These are phyloP conservation scores for Synanceia verrucosa DNA, from an alignment of 2,797 vertebrate species.

Conservation along the genomic window DNA sequence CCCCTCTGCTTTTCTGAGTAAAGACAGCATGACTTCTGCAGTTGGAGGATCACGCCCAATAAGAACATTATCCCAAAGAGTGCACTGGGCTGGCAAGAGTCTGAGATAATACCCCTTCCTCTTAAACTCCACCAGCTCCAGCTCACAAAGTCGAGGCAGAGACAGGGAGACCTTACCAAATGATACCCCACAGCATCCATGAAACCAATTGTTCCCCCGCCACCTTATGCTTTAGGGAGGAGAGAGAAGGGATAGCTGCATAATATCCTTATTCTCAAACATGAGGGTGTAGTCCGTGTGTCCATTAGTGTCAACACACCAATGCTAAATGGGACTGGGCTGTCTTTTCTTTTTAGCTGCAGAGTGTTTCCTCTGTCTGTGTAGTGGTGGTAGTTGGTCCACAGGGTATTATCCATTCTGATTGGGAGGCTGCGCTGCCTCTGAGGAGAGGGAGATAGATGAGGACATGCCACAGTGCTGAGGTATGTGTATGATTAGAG, in stretches of 20 bases:
- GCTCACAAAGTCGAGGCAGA: slow-evolving; percentile 72
- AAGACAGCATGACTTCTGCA: slow-evolving; percentile 87
- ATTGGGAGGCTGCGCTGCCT: slow-evolving; percentile 75
- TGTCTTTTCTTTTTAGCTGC: slow-evolving; percentile 69
- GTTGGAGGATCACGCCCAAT: slow-evolving; percentile 84
- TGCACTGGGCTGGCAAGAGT: slow-evolving; percentile 85
- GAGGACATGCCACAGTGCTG: slow-evolving; percentile 69
- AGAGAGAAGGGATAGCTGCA: slow-evolving; percentile 62
- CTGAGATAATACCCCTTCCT: slow-evolving; percentile 83
- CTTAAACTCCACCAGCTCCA: slow-evolving; percentile 77
- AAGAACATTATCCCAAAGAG: slow-evolving; percentile 88
- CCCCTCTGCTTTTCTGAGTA: slow-evolving; percentile 82
- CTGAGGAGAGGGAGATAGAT: slow-evolving; percentile 78
- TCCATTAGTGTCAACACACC: slow-evolving; percentile 76
- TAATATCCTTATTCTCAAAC: slow-evolving; percentile 79
- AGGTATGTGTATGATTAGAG: slow-evolving; percentile 78
- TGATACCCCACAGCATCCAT: slow-evolving; percentile 75
- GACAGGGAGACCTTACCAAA: slow-evolving; percentile 72
- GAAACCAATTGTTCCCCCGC: slow-evolving; percentile 72
- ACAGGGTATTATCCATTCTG: slow-evolving; percentile 80
- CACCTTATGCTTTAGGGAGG: slow-evolving; percentile 63
- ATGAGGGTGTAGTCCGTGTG: slow-evolving; percentile 75
- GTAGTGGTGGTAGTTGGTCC: slow-evolving; percentile 75
- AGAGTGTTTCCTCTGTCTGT: slow-evolving; percentile 56
- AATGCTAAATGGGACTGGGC: slow-evolving; percentile 71